Base-by-base conservation (phyloP, 2,888 invertebrate genomes). In the Tenthredo livida region DNA sequence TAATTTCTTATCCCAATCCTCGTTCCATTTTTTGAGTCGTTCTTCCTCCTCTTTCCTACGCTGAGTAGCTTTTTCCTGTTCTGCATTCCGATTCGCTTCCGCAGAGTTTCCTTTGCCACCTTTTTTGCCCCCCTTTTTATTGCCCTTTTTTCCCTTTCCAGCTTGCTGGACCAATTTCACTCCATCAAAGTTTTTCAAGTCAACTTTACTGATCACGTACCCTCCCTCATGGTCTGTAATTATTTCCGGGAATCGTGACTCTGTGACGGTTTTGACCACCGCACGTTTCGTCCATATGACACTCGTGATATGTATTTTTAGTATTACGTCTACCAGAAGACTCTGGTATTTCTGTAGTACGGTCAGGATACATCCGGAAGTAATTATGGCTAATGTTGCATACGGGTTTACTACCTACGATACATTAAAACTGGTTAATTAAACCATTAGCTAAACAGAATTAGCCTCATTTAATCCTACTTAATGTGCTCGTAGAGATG, bases 1-100 rank as follows among this genome's bases (percentile, higher is more conserved):
- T 4, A 87, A 75, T n/a, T 87, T 88, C 61, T 37, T 87, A 5
- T 89, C 84, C 89, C 89, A 89, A n/a, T 73, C 78, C 10, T 89
- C 86, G 73, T 87, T 88, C 89, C 89, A 89, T 37, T 87, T 85
- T 5, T 86, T 86, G 15, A 80, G 47, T 50, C 88, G 86, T 85
- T 88, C 88, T 29, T 86, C 84, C 15, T 87, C 86, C 4, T 86
- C 86, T 21, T 65, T 80, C 17, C 37, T n/a, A n/a, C 70, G 54
- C 29, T 85, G 29, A 0, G 77, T 21, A 33, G 40, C 33, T 25
- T 67, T 78, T 47, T 67, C 78, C n/a, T 65, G 17, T 40, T 47
- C 67, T 1, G 17, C 43, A 47, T 78, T 78, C 43, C 25, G 37
- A 77, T 84, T 75, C 2, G 37, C 17, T n/a, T 77, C 47, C 12